phyloP scores from a whole-genome alignment of 2,888 invertebrate genomes.

The Cephus pulcher region DNA sequence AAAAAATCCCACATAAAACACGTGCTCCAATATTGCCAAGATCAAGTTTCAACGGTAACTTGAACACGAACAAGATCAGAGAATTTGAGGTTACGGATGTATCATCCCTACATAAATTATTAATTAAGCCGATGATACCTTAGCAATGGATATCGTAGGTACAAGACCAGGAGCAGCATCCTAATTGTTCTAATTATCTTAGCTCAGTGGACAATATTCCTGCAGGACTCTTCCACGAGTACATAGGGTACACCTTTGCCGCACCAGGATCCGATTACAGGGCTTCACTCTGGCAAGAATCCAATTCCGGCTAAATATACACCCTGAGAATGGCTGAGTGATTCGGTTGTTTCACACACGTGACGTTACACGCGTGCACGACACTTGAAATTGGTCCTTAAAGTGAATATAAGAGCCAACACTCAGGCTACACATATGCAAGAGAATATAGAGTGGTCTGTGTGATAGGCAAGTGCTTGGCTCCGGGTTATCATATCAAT shows the following conservation, averaged over 20 bases:
- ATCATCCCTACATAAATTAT: not conserved
- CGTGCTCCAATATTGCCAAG: too few relatives aligned
- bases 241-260: not conserved
- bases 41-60: too few relatives aligned
- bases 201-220: conserved; percentile 15
- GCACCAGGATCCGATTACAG: conserved; percentile 48
- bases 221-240: not conserved
- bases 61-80: not conserved
- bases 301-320: conserved; percentile 50
- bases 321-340: conserved; percentile 17
- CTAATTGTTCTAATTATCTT: conserved; percentile 18
- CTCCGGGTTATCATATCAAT: too few relatives aligned
- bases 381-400: not conserved
- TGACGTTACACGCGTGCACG: conserved; percentile 1
- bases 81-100: not conserved
- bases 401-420: not conserved
- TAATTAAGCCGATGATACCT: too few relatives aligned
- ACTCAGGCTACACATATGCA: not conserved
- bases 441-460: too few relatives aligned
- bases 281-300: conserved; percentile 44
- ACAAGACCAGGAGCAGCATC: not conserved
- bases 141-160: too few relatives aligned
- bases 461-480: too few relatives aligned
- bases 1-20: too few relatives aligned
- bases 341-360: conserved; percentile 23